Evolutionary conservation across 2,797 vertebrate genomes (phyloP), one percentile per base, ranked within the genome.

Genomic region (Ciconia nigra): DNA sequence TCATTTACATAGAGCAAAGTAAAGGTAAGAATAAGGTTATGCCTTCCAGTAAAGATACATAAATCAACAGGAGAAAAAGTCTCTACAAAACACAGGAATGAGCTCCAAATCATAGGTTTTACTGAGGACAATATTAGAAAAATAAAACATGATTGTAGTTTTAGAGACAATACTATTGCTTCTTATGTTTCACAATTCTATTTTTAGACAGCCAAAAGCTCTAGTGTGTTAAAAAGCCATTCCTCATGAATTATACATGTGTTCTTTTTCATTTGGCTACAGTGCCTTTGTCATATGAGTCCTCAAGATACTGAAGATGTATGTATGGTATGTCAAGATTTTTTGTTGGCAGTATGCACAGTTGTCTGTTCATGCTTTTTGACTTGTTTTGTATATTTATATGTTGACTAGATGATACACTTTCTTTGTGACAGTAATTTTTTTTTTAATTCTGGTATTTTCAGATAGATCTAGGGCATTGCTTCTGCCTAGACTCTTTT

Each of bases 231-330:
- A 97, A 96, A 93, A 97, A 97, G 93, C 91, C 39, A 94, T 91
- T 96, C 71, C 55, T 97, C 91, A 96, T 98, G 97, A 98, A 98
- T 98, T 97, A 98, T 97, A 79, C 87, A 97, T 98, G 80, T 95
- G 80, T 97, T 96, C 96, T 91, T 96, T 97, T 96, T 96, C 87
- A 78, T 93, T 98, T 96, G 95, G 94, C 91, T 96, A 70, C 71
- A 49, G 90, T 59, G 93, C 69, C 91, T 98, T 97, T 97, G 92
- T 96, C 93, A 90, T 95, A 96, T 63, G 94, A 97, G 91, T 97
- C 93, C 88, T 94, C 84, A 63, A 96, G 95, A 95, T 92, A 85
- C 73, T 73, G 88, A 93, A 87, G 90, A 96, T 83, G n/a, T 51
- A 90, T 83, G 76, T 87, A 72, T 87, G 83, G 80, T 89, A 65